Base-by-base conservation (phyloP, 2,797 vertebrate species). In the Coregonus suidteri region DNA sequence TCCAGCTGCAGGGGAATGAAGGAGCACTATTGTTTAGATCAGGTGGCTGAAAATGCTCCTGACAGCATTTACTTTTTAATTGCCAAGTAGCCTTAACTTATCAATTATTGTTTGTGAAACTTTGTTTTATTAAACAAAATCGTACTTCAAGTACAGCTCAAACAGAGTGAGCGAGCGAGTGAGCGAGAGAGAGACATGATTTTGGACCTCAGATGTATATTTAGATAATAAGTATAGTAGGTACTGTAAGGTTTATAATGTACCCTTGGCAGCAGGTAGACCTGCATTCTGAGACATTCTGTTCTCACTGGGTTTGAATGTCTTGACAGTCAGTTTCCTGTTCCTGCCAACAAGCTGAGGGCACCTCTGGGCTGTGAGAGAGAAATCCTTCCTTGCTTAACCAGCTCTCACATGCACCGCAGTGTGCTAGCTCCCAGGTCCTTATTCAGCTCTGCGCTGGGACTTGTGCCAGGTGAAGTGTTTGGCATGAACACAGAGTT, bases 11-110 rank as follows among this genome's bases (percentile, higher is more conserved):
- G 25, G 18, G 25, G 68, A 31, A 77, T 79, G 77, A 81, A 59
- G 62, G 75, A 47, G 11, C 56, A 3, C 74, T 47, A 65, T 78
- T 81, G 82, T 82, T 67, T 62, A 34, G 62, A 14, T 20, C 35
- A 72, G 16, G 71, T 64, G 56, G 47, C n/a, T 25, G 47, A 5
- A 71, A 51, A 25, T 11, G 68, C n/a, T 25, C n/a, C n/a, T n/a
- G n/a, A 71, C 47, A 71, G 9, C 41, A 25, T 25, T 25, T 25
- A 0, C n/a, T 51, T 25, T 20, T 71, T 1, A 47, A 31, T 31
- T 14, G 65, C 31, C 25, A 15, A 67, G n/a, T 25, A 30, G n/a
- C 13, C 30, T 68, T 16, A 2, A 35, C 16, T 64, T 35, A 34
- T 68, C 3, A 5, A 34, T 34, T 68, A 14, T 37, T 68, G 20